Percentiles rank a stretch among this genome's conserved stretches.
Evolutionary conservation across 37 sponge, comb jelly and placozoan species (phyloP).

Genomic region (Ianthella basta): DNA sequence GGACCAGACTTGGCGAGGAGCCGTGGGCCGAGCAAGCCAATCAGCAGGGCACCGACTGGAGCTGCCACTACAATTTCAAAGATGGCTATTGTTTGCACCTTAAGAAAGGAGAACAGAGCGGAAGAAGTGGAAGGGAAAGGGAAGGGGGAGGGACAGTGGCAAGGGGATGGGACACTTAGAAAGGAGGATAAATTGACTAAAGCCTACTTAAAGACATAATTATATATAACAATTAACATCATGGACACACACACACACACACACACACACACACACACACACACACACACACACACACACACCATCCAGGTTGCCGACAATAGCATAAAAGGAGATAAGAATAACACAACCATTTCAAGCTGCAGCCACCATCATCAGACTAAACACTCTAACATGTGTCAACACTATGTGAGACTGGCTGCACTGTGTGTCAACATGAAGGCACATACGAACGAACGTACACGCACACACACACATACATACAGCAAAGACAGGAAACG

Average conservation of each 20-base stretch:
- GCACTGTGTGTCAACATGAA: too few species aligned
- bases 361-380: too few species aligned
- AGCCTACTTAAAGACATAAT: background rate
- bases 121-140: too few species aligned
- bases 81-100: conserved; percentile 86
- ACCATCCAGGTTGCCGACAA: too few species aligned
- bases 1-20: conserved; percentile 58
- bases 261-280: background rate
- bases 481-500: too few species aligned
- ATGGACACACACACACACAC: background rate
- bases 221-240: background rate
- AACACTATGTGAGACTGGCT: too few species aligned
- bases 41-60: conserved; percentile 82
- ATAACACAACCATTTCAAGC: background rate
- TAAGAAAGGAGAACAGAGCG: background rate
- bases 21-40: conserved; percentile 72
- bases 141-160: too few species aligned
- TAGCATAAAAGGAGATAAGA: background rate
- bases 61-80: conserved; percentile 87
- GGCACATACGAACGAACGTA: background rate
- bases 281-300: background rate
- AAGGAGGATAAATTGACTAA: too few species aligned
- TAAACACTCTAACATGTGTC: too few species aligned
- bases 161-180: too few species aligned
- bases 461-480: background rate